Conservation (phyloP, 2,797 vertebrate genomes). For the Manis javanica region DNA sequence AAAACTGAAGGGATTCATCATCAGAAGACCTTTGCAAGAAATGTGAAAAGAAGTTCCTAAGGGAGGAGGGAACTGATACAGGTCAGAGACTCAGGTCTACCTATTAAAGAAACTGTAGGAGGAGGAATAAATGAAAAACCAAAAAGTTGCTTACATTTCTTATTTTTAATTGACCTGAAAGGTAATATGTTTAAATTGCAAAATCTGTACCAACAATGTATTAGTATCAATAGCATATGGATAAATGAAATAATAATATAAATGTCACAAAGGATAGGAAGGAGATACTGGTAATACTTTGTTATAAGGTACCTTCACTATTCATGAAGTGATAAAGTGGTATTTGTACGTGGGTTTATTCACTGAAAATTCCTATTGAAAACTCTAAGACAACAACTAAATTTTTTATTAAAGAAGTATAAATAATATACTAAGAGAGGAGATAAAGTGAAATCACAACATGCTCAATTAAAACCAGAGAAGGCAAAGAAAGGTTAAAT, state of each 20-base stretch:
- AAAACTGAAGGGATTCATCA: neutral
- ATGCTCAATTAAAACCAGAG: neutral
- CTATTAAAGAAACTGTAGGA: neutral
- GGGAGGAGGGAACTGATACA: neutral
- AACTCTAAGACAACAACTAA: neutral
- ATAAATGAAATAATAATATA: too few species aligned
- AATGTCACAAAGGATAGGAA: accelerated
- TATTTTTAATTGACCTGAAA: neutral
- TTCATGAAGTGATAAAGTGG: accelerated
- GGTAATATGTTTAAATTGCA: too few species aligned
- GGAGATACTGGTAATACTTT: accelerated
- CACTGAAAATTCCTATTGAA: neutral
- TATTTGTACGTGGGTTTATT: neutral
- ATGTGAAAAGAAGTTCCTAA: neutral
- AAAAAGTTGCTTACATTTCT: too few species aligned
- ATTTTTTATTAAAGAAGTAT: neutral
- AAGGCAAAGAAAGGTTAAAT: neutral
- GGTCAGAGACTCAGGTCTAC: too few species aligned
- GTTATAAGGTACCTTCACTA: accelerated
- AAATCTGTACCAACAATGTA: too few species aligned
- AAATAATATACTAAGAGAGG: neutral
- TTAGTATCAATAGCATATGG: accelerated
- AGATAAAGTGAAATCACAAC: neutral
- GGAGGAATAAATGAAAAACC: neutral
- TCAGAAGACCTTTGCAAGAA: neutral